Evolutionary conservation across 2,888 invertebrate species (phyloP).

Genomic region (Aporophyla lueneburgensis): DNA sequence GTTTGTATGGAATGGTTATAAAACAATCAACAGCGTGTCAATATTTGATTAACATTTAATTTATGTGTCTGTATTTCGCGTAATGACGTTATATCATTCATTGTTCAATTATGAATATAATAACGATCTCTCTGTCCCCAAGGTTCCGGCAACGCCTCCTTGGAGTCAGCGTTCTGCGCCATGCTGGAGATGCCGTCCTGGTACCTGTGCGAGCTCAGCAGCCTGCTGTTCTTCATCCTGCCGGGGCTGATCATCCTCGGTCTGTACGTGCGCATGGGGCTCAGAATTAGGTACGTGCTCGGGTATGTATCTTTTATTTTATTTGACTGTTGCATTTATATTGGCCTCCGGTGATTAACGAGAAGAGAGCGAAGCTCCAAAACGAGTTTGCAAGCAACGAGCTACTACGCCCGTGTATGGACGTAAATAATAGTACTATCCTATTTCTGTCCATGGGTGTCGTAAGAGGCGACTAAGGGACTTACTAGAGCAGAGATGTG

Average conservation of each 20-base stretch:
- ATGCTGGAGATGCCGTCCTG: conserved; percentile 92
- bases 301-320: conserved; percentile 76
- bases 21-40: too few relatives aligned
- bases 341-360: not conserved
- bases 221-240: conserved; percentile 95
- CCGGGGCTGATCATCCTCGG: conserved; percentile 93
- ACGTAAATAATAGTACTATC: too few relatives aligned
- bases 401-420: not conserved
- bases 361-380: not conserved
- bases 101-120: not conserved
- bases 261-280: conserved; percentile 95
- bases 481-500: too few relatives aligned
- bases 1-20: too few relatives aligned
- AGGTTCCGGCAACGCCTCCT: conserved; percentile 85
- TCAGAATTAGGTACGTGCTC: conserved; percentile 91
- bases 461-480: too few relatives aligned
- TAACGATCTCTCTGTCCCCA: not conserved
- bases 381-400: not conserved
- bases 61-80: not conserved
- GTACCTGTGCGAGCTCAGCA: conserved; percentile 95
- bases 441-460: too few relatives aligned
- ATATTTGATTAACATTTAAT: not conserved
- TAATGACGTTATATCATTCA: not conserved
- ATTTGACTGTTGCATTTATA: not conserved
- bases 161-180: conserved; percentile 95